Conservation (phyloP, 1,140 invertebrate genomes). For the Drosophila kanapiae region DNA sequence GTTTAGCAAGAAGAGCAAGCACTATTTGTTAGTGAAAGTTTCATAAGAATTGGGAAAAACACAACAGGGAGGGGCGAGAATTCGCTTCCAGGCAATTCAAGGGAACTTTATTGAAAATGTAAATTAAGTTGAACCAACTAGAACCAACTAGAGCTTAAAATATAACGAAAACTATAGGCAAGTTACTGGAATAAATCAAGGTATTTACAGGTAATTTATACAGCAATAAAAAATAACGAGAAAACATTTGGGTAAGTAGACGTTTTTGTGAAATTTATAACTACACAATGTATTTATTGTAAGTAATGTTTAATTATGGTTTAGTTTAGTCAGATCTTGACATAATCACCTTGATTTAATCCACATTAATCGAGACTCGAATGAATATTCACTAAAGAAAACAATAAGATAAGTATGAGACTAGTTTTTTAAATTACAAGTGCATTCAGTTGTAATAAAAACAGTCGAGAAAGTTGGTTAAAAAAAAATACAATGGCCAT, state of each 20-base stretch:
- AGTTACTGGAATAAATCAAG: background rate
- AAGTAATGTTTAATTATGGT: too few relatives aligned
- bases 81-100: constrained; percentile 7
- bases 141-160: background rate
- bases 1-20: background rate
- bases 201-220: background rate
- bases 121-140: background rate
- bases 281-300: too few relatives aligned
- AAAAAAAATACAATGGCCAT: background rate
- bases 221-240: too few relatives aligned
- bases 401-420: background rate
- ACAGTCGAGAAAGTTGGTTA: background rate
- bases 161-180: background rate
- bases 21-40: constrained; percentile 12
- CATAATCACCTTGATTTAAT: too few relatives aligned
- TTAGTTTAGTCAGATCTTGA: too few relatives aligned
- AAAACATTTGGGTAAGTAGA: too few relatives aligned
- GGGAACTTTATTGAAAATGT: constrained; percentile 2
- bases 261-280: too few relatives aligned
- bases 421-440: background rate
- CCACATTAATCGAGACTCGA: too few relatives aligned
- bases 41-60: background rate
- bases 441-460: background rate
- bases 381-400: too few relatives aligned
- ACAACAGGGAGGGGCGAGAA: constrained; percentile 3